phyloP scores from a whole-genome alignment of 2,797 vertebrate species.

The Anas bernieri region DNA sequence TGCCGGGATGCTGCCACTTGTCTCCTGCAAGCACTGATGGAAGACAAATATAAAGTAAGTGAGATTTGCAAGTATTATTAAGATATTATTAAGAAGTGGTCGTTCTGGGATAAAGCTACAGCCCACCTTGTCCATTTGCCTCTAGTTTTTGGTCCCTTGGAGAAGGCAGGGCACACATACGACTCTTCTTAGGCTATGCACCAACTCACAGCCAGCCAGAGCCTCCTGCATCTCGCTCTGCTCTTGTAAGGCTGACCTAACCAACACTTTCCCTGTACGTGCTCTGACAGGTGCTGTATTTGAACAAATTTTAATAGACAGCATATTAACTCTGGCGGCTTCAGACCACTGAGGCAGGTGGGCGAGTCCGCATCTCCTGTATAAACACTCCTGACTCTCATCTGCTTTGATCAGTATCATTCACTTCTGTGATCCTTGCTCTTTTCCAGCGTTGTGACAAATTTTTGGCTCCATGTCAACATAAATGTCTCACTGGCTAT shows the following conservation, averaged over 20 bases:
- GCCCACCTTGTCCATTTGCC: accelerated
- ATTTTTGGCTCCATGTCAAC: constrained; percentile 32
- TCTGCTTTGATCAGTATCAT: constrained; percentile 68
- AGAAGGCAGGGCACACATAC: background rate
- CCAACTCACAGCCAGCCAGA: background rate
- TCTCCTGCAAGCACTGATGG: background rate
- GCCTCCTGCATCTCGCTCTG: background rate
- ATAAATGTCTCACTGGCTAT: background rate
- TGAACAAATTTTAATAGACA: constrained; percentile 68
- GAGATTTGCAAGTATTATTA: background rate
- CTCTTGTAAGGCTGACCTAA: background rate
- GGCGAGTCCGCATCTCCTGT: background rate
- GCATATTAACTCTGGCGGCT: constrained; percentile 52
- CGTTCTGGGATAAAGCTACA: background rate
- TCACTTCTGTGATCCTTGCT: constrained; percentile 33
- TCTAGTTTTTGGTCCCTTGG: background rate
- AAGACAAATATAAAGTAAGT: background rate
- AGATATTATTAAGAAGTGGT: background rate
- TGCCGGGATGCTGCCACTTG: background rate
- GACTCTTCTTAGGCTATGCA: background rate
- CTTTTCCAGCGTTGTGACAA: background rate
- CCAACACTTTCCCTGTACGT: background rate
- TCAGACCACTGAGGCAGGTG: background rate
- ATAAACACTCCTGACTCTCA: constrained; percentile 61
- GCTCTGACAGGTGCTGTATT: constrained; percentile 52